phyloP scores from a whole-genome alignment of 2,888 invertebrate species.

The Stenodera caucasica region DNA sequence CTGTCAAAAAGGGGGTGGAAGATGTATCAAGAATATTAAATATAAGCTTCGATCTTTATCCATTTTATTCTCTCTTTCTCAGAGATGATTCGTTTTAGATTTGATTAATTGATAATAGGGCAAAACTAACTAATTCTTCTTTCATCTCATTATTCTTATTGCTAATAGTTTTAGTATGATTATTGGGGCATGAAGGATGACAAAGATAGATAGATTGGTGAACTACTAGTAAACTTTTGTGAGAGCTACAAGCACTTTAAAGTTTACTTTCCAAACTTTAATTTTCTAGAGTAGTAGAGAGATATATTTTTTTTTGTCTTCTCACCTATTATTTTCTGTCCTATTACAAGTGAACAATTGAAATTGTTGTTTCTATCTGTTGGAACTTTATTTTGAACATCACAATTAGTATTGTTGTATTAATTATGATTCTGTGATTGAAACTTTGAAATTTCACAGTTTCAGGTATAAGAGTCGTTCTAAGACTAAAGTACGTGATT shows the following conservation, averaged over 20 bases:
- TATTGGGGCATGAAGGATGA: not conserved
- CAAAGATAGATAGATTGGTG: not conserved
- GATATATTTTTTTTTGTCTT: not conserved
- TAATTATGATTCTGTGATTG: no score
- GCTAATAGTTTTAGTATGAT: not conserved
- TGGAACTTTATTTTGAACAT: not conserved
- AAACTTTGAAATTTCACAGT: no score
- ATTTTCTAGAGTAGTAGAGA: not conserved
- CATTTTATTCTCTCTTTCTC: no score
- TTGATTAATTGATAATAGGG: not conserved
- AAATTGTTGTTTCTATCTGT: not conserved
- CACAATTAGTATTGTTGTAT: not conserved
- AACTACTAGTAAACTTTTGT: not conserved
- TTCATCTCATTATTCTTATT: not conserved
- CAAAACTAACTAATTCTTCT: no score
- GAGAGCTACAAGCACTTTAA: not conserved
- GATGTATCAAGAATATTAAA: not conserved
- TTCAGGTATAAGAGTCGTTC: no score
- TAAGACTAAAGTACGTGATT: no score
- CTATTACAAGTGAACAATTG: not conserved
- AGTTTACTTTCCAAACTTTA: constrained; percentile 3
- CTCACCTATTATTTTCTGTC: not conserved
- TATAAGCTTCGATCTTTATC: no score
- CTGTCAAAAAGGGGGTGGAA: no score
- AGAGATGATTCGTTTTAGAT: not conserved